Evolutionary conservation across 2,113 vertebrate genomes (phyloP), one percentile per base, ranked within the genome.

Genomic region (Vireo altiloquus): DNA sequence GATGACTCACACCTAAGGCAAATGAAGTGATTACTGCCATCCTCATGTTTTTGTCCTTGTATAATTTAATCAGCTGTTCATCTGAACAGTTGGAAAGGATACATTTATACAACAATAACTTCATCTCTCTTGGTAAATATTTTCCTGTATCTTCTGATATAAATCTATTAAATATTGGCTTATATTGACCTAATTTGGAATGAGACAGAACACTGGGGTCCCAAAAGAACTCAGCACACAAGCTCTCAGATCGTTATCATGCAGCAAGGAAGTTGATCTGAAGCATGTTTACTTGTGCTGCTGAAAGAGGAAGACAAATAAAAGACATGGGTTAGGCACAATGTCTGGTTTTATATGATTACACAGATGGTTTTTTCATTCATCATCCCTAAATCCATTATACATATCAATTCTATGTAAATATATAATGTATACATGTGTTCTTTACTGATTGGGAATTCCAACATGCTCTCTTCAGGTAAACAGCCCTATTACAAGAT

Each of bases 11-110:
- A 71, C 21, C 59, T 75, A 47, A 64, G 40, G 68, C 47, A 85
- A 82, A 63, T 82, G 11, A 92, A 85, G 56, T 25, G 33, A 89
- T 53, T 75, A 17, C 52, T 75, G 40, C 40, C 84, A 56, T 47
- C 56, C 40, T 82, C 5, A 2, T 68, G 40, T 11, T 87, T 87
- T 64, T 23, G 13, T 21, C 53, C 53, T 46, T 56, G 40, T 57
- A 68, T 42, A 40, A 87, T 74, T 94, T 78, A 83, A 91, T 95
- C 81, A 89, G 89, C 80, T 94, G 83, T 84, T 81, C 72, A 91
- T 72, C 40, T 40, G 25, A 95, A 91, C 77, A 94, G 90, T 79
- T 92, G 77, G 69, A 91, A 91, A 85, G 57, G 61, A 85, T 49
- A 65, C 31, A 69, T 72, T 76, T 57, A 65, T 60, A 64, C 20